Conservation (phyloP, 2,113 vertebrate species). For the Oxygymnocypris stewartii region DNA sequence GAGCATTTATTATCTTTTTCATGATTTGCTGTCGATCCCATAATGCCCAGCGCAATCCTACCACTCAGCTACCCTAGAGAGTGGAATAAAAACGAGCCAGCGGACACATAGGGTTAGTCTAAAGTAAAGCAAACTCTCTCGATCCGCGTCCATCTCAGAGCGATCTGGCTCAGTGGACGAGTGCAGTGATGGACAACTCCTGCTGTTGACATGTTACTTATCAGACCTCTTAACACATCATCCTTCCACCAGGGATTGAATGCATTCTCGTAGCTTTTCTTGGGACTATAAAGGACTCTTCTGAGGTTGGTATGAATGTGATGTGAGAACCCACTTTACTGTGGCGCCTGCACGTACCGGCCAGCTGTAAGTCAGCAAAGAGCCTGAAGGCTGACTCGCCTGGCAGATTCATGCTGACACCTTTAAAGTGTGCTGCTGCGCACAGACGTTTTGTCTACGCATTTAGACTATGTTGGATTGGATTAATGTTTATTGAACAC, state of each 20-base stretch:
- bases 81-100: not conserved
- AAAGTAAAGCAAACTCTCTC: conserved; percentile 1
- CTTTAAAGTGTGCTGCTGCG: conserved; percentile 1
- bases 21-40: not conserved
- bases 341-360: not conserved
- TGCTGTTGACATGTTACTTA: not conserved
- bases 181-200: conserved; percentile 10
- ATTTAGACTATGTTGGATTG: not conserved
- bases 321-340: not conserved
- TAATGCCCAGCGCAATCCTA: not conserved
- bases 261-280: not conserved
- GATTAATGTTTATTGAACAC: conserved; percentile 38
- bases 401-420: conserved; percentile 40
- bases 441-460: conserved; percentile 3
- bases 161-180: not conserved
- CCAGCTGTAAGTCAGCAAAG: not conserved
- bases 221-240: conserved; percentile 26
- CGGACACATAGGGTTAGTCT: not conserved
- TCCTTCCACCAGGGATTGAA: not conserved
- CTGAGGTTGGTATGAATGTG: conserved; percentile 5
- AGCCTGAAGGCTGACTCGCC: not conserved
- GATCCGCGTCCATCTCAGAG: not conserved
- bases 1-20: not conserved
- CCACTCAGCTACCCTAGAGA: not conserved
- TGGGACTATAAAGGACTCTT: conserved; percentile 9